Conservation (phyloP, 2,797 vertebrate species). For the Tangara arthus region DNA sequence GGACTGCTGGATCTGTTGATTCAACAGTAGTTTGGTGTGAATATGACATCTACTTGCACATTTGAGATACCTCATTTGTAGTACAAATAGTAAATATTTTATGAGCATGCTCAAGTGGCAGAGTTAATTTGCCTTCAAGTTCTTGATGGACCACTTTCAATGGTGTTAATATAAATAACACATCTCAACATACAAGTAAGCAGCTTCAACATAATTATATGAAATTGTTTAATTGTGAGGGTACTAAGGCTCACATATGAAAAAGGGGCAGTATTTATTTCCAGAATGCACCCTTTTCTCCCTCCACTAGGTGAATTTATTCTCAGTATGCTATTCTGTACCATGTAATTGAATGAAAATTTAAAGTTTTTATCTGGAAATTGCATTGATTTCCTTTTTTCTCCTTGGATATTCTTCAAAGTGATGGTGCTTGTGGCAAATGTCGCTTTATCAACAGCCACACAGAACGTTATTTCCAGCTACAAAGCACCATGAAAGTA, state of each 20-base stretch:
- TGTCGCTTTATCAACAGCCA: slow-evolving; percentile 37
- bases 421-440: slow-evolving; percentile 39
- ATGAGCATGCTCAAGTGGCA: not conserved
- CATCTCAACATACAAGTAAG: not conserved
- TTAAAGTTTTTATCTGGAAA: slow-evolving; percentile 56
- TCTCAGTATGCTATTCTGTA: slow-evolving; percentile 31
- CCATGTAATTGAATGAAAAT: slow-evolving; percentile 55
- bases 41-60: not conserved
- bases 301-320: slow-evolving; percentile 9
- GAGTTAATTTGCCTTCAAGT: not conserved
- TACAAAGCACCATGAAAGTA: not conserved
- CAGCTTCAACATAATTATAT: not conserved
- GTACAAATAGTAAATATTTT: not conserved
- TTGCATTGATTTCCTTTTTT: slow-evolving; percentile 69
- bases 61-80: not conserved
- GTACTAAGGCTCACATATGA: not conserved
- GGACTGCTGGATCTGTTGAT: not conserved
- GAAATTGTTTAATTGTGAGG: not conserved
- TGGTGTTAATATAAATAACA: not conserved
- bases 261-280: not conserved
- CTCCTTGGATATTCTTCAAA: slow-evolving; percentile 56
- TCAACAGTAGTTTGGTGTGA: not conserved
- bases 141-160: not conserved
- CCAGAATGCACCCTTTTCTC: not conserved
- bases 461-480: not conserved